phyloP scores from a whole-genome alignment of 2,113 vertebrate genomes.

The Eolophus roseicapilla region DNA sequence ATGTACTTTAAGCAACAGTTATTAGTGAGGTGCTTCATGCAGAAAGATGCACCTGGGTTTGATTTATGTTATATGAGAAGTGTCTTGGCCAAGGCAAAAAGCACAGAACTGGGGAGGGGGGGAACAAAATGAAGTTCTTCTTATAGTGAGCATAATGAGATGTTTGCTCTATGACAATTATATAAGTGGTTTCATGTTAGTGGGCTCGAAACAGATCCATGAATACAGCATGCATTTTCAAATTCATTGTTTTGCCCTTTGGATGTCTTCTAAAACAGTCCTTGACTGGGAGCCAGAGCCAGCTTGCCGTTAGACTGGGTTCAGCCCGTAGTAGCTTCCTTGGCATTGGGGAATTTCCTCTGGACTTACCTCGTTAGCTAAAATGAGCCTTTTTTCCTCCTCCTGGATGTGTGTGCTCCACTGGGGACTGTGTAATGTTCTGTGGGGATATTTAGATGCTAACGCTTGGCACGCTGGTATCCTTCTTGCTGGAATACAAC shows the following conservation, averaged over 20 bases:
- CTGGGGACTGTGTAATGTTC: accelerated
- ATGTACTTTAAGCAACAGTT: not conserved
- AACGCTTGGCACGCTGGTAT: accelerated
- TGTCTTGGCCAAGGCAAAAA: not conserved
- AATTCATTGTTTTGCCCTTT: not conserved
- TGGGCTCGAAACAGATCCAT: not conserved
- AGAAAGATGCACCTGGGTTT: not conserved
- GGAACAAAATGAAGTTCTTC: not conserved
- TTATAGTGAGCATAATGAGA: not conserved
- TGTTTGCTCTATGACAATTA: not conserved
- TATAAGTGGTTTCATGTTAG: not conserved
- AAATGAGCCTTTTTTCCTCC: not conserved
- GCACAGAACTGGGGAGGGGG: not conserved
- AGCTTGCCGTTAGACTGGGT: accelerated
- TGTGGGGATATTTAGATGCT: accelerated
- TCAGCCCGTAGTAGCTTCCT: not conserved
- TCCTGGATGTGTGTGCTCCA: accelerated
- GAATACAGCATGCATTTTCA: not conserved
- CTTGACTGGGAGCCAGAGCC: not conserved
- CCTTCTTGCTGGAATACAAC: not conserved
- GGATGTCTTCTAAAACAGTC: not conserved
- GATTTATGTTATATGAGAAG: not conserved
- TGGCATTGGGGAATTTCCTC: not conserved
- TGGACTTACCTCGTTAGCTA: not conserved
- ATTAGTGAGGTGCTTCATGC: not conserved